A percentile compares a stretch with the other conserved stretches of the same genome.
phyloP scores from a whole-genome alignment of 2,797 vertebrate genomes.

The Propithecus deckenii region DNA sequence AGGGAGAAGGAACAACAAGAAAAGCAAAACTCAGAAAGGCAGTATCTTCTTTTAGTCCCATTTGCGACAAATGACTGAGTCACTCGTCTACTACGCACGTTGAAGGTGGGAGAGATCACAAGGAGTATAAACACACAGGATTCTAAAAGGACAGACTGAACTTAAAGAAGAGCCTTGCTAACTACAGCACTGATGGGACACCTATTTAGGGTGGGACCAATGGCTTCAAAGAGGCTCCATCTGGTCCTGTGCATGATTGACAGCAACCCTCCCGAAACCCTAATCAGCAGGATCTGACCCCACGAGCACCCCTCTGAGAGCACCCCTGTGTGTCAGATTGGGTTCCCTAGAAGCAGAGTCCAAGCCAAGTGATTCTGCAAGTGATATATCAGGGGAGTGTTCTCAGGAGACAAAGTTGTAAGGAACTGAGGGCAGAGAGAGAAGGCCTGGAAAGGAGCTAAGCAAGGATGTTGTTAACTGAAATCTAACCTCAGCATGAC shows the following conservation, averaged over 20 bases:
- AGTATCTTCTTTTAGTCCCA: slow-evolving; percentile 32
- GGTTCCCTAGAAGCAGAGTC: not conserved
- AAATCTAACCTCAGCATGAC: not conserved
- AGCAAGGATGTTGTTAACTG: not conserved
- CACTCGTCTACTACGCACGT: not conserved
- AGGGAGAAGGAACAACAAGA: slow-evolving; percentile 47
- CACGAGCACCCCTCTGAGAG: not conserved
- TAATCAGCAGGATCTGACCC: not conserved
- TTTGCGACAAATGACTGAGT: slow-evolving; percentile 31
- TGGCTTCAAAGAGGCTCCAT: not conserved
- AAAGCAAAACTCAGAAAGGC: slow-evolving; percentile 37
- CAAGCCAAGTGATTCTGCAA: not conserved
- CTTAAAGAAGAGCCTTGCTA: not conserved
- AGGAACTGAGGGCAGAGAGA: not conserved
- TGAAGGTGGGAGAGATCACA: not conserved
- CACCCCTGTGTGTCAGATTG: not conserved
- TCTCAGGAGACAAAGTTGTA: not conserved
- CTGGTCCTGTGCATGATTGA: not conserved
- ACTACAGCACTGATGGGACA: not conserved
- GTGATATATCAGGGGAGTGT: not conserved
- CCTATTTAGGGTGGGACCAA: not conserved
- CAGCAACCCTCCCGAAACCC: not conserved
- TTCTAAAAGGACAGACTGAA: not conserved
- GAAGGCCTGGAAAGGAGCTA: not conserved
- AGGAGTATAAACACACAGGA: not conserved